Evolutionary conservation across 2,113 vertebrate species (phyloP).

Genomic region (Pollachius pollachius): DNA sequence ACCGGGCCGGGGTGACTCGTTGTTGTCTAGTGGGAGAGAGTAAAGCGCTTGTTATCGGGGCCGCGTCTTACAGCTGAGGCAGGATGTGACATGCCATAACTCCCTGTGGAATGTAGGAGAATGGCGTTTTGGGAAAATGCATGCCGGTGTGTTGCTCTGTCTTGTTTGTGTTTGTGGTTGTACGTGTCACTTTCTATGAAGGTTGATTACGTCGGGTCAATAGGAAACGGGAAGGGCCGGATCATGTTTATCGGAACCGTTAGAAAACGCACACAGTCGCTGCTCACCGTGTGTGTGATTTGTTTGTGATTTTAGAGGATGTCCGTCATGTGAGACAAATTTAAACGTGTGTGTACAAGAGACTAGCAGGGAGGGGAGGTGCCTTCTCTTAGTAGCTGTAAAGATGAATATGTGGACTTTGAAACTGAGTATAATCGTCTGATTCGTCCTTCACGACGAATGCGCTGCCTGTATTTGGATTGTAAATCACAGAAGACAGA

Average conservation of each 20-base stretch:
- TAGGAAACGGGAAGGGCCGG: constrained; percentile 12
- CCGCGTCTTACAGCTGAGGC: constrained; percentile 55
- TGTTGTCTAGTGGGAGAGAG: constrained; percentile 14
- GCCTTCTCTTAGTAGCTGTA: not conserved
- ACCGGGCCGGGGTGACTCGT: too few species aligned
- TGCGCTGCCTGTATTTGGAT: not conserved
- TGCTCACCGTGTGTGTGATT: too few species aligned
- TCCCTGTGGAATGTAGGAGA: constrained; percentile 66
- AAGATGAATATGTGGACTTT: not conserved
- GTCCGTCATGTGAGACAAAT: too few species aligned
- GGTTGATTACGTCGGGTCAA: constrained; percentile 32
- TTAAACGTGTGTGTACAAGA: not conserved
- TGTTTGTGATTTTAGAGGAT: too few species aligned
- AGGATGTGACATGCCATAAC: constrained; percentile 69
- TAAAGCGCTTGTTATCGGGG: constrained; percentile 52
- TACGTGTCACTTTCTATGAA: constrained; percentile 18
- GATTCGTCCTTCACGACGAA: constrained; percentile 34
- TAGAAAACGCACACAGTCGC: too few species aligned
- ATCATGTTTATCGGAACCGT: constrained; percentile 34
- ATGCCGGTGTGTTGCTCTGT: constrained; percentile 12
- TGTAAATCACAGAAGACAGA: not conserved
- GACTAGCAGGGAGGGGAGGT: not conserved
- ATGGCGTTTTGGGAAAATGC: constrained; percentile 17
- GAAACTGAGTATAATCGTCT: constrained; percentile 49
- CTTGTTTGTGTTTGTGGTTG: constrained; percentile 8